Conservation (phyloP, 2,113 vertebrate species). For the Leucosticte australis region DNA sequence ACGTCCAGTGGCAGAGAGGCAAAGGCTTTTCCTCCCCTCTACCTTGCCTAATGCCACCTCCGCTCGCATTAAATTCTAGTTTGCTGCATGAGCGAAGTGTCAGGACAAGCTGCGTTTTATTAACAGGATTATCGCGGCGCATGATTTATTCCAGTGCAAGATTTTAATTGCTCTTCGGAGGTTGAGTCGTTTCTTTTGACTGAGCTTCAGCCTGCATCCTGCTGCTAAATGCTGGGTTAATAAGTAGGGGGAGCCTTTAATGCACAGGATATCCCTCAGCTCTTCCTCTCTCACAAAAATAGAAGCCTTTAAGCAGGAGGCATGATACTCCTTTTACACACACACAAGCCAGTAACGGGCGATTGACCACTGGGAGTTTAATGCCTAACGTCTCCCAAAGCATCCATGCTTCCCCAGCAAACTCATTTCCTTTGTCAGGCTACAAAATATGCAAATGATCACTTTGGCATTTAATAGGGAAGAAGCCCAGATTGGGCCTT, state of each 20-base stretch:
- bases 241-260: constrained; percentile 82
- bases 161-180: constrained; percentile 87
- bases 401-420: constrained; percentile 69
- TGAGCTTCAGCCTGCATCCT: constrained; percentile 82
- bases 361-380: constrained; percentile 63
- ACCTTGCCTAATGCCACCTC: constrained; percentile 59
- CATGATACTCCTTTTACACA: constrained; percentile 42
- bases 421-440: constrained; percentile 77
- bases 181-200: constrained; percentile 83
- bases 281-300: constrained; percentile 77
- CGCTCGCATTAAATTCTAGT: constrained; percentile 75
- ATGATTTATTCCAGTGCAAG: constrained; percentile 86
- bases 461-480: constrained; percentile 67
- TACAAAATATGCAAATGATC: constrained; percentile 76
- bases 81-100: constrained; percentile 81
- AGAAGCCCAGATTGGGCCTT: constrained; percentile 60
- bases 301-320: constrained; percentile 48
- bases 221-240: constrained; percentile 86
- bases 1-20: background rate
- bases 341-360: constrained; percentile 40
- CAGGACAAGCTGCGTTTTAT: constrained; percentile 87
- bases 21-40: constrained; percentile 32
- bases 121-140: constrained; percentile 84
- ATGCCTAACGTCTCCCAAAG: constrained; percentile 72
- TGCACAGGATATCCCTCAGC: constrained; percentile 78